Evolutionary conservation across 2,888 invertebrate genomes (phyloP), one percentile per base, ranked within the genome.

Genomic region (Cecidostiba fungosa): DNA sequence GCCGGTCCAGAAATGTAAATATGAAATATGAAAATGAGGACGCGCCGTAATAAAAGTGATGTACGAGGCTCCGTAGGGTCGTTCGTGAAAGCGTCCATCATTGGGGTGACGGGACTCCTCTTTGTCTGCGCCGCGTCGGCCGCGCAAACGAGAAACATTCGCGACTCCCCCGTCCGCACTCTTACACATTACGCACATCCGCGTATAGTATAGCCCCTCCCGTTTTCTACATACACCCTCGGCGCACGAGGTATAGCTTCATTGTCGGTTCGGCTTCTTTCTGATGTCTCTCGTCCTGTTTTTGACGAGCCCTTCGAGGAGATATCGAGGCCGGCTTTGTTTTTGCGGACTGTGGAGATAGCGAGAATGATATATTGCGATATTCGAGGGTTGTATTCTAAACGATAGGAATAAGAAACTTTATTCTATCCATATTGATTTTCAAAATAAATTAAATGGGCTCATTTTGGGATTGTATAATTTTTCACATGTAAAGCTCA

Each of bases 21-120:
- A 93, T 93, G 93, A 93, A 93, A 93, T 93, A 93, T 93, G 93
- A 93, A 93, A 93, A 93, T 93, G 93, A 93, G 93, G 92, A 93
- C 90, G 91, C 93, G 92, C 91, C 87, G 93, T 94, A 94, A 94
- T 94, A 94, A 94, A 94, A 94, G 93, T 94, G 94, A 94, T 94
- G 93, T 94, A 94, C 93, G 93, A 93, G 93, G 92, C 94, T 93
- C 94, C 92, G 92, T 93, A 93, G 94, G 93, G 94, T 94, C 94
- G 94, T 94, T 94, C 93, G 92, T 93, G 93, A 93, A 94, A 93
- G 94, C 94, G 94, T 94, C 94, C 92, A 94, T 94, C 94, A 94
- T 93, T 90, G 89, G 91, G 90, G 89, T 92, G 93, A 93, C 92
- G 92, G 91, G 90, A 91, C 50, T 59, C 82, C 92, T 92, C 82